phyloP scores from a whole-genome alignment of 2,888 invertebrate species.

The Norana najaformis region DNA sequence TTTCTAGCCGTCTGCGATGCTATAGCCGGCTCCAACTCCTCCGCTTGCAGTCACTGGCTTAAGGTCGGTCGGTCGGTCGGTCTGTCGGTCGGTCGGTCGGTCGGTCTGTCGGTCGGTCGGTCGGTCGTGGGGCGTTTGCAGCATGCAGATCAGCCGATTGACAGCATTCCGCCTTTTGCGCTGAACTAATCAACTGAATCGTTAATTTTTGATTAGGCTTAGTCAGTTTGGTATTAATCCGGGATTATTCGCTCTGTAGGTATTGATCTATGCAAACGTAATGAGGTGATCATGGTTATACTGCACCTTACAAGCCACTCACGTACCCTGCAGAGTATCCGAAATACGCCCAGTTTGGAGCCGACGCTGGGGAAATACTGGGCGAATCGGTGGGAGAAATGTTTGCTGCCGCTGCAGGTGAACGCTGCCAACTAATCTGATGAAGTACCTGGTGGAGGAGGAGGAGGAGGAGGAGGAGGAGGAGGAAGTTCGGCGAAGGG shows the following conservation, averaged over 20 bases:
- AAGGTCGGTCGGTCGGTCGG: neutral
- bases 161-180: neutral
- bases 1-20: neutral
- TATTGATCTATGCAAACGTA: neutral
- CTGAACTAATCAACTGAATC: neutral
- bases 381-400: neutral
- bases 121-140: neutral
- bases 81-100: neutral
- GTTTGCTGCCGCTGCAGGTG: neutral
- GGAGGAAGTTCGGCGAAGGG: neutral
- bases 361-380: neutral
- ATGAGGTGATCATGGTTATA: neutral
- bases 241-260: conserved; percentile 9
- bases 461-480: neutral
- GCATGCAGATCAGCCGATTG: neutral
- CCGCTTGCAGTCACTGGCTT: neutral
- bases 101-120: neutral
- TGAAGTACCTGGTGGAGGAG: neutral
- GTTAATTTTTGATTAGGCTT: neutral
- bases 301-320: neutral
- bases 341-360: neutral
- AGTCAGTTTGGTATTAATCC: conserved; percentile 16
- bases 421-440: neutral
- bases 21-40: neutral
- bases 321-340: no score